Conservation (phyloP, 2,113 vertebrate genomes). For the Pelodiscus sinensis region DNA sequence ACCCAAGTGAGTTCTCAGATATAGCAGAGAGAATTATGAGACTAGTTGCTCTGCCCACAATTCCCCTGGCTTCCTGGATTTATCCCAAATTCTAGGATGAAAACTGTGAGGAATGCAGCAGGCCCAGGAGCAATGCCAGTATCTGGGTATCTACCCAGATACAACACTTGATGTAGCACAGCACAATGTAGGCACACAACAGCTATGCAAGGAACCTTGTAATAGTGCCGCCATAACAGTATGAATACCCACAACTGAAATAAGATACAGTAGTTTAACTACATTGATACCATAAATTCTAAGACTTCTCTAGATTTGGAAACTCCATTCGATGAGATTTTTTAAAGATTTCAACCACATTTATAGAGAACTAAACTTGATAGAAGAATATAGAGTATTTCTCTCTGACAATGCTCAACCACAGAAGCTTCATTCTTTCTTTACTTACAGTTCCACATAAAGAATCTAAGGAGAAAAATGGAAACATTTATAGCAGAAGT, state of each 20-base stretch:
- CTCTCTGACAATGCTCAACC: slow-evolving; percentile 28
- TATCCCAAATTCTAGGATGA: not conserved
- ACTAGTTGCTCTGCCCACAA: slow-evolving; percentile 12
- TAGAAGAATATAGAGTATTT: slow-evolving; percentile 55
- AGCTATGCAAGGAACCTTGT: slow-evolving; percentile 49
- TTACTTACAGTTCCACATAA: not conserved
- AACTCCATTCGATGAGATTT: too few species aligned
- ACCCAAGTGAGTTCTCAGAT: not conserved
- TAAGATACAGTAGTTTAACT: not conserved
- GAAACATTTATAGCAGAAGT: slow-evolving; percentile 5
- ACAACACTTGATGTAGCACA: slow-evolving; percentile 44
- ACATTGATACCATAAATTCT: slow-evolving; percentile 54
- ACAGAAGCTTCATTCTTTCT: not conserved
- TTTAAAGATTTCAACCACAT: slow-evolving; percentile 41
- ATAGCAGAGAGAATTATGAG: slow-evolving; percentile 8
- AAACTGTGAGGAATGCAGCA: slow-evolving; percentile 29
- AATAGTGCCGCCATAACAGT: slow-evolving; percentile 7
- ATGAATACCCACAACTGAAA: slow-evolving; percentile 19
- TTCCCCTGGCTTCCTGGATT: not conserved
- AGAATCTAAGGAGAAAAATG: not conserved
- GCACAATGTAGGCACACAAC: not conserved
- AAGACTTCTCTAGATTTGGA: not conserved
- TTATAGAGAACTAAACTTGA: slow-evolving; percentile 42
- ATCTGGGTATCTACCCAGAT: slow-evolving; percentile 37
- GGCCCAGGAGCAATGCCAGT: slow-evolving; percentile 8